phyloP scores from a whole-genome alignment of 2,113 vertebrate genomes.

The Macrotis lagotis region DNA sequence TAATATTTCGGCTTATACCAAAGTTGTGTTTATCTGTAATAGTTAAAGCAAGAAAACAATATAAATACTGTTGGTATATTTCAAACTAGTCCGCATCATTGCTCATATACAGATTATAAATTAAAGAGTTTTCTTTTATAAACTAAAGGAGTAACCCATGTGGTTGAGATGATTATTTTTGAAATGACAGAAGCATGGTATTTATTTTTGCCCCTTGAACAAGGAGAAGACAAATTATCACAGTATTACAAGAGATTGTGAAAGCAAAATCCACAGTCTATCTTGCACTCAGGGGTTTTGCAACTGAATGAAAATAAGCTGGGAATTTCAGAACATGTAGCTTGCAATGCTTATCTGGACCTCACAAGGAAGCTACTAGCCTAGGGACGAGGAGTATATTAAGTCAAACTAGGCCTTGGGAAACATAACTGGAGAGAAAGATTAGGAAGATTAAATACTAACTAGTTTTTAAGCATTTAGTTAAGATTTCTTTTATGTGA shows the following conservation, averaged over 20 bases:
- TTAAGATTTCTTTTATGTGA: not conserved
- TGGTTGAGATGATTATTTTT: not conserved
- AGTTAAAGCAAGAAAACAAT: not conserved
- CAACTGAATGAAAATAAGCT: not conserved
- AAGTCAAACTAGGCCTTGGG: not conserved
- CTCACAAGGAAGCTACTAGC: not conserved
- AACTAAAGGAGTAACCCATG: not conserved
- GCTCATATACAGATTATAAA: not conserved
- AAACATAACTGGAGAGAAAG: not conserved
- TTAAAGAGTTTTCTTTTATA: not conserved
- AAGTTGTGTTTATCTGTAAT: not conserved
- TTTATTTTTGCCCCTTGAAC: not conserved
- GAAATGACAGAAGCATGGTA: not conserved
- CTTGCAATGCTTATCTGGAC: not conserved
- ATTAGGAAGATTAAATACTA: not conserved
- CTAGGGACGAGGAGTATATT: not conserved
- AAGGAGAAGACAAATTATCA: not conserved
- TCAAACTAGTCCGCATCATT: not conserved
- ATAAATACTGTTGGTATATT: not conserved
- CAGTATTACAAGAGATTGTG: not conserved
- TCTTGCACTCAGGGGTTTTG: not conserved
- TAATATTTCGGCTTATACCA: not conserved
- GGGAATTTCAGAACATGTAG: not conserved
- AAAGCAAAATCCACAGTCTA: not conserved
- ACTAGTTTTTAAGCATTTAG: not conserved